Evolutionary conservation across 2,888 invertebrate species (phyloP).

Genomic region (Drosophila conformis): DNA sequence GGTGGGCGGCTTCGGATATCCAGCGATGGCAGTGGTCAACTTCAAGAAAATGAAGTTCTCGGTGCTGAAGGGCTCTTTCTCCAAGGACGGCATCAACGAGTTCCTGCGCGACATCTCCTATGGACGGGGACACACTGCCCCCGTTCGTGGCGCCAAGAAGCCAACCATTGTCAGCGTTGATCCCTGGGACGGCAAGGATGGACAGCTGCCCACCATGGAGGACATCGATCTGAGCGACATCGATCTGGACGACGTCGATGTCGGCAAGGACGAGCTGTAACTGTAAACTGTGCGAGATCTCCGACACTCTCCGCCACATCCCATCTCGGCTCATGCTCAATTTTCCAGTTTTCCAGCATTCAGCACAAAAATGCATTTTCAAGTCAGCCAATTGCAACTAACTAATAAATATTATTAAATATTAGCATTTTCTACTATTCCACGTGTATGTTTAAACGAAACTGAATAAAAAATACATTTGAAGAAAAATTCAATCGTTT

Average conservation of each 20-base stretch:
- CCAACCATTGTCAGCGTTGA: constrained; percentile 89
- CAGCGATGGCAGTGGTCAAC: constrained; percentile 98
- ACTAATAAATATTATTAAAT: constrained; percentile 57
- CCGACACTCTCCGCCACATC: background rate
- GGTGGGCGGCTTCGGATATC: constrained; percentile 99
- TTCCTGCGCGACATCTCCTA: constrained; percentile 96
- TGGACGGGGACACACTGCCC: constrained; percentile 96
- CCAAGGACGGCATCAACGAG: constrained; percentile 96
- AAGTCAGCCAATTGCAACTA: constrained; percentile 48
- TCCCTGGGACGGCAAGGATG: constrained; percentile 98
- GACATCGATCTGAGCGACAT: constrained; percentile 97
- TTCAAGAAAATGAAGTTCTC: constrained; percentile 98
- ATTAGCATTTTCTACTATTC: constrained; percentile 47
- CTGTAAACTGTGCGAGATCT: background rate
- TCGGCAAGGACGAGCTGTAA: constrained; percentile 81
- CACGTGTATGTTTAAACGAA: constrained; percentile 15
- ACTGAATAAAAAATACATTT: constrained; percentile 39
- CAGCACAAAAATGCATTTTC: constrained; percentile 9
- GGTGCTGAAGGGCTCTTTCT: constrained; percentile 96
- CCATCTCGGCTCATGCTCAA: constrained; percentile 30
- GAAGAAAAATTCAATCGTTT: constrained; percentile 5
- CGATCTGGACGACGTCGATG: constrained; percentile 91
- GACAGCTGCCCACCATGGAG: constrained; percentile 91
- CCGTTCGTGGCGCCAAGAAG: constrained; percentile 92
- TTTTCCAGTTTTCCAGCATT: constrained; percentile 12